These are phyloP conservation scores for Sorex araneus DNA, from an alignment of 2,113 vertebrate species.

Conservation along the genomic window DNA sequence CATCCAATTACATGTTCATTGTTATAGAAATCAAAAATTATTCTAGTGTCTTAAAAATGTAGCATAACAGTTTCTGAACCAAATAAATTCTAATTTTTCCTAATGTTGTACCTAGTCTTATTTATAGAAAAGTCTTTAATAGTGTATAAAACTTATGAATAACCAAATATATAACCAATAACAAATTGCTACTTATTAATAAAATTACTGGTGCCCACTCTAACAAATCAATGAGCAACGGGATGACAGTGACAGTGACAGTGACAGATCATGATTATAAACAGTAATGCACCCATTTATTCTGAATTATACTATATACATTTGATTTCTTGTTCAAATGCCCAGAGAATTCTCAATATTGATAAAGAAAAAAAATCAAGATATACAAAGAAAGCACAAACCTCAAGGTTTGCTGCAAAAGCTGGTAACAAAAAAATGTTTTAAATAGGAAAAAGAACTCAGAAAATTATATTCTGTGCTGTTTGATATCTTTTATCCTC, in stretches of 20 bases:
- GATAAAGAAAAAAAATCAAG: background rate
- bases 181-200: constrained; percentile 28
- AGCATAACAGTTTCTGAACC: background rate
- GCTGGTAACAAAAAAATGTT: constrained; percentile 23
- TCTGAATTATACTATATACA: background rate
- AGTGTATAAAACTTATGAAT: background rate
- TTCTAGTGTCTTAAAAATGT: constrained; percentile 35
- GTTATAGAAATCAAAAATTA: constrained; percentile 2
- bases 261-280: too few species aligned
- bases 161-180: constrained; percentile 36
- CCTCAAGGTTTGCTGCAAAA: background rate
- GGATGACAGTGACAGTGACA: too few species aligned
- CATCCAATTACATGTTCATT: background rate
- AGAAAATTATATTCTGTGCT: background rate
- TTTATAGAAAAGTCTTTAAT: background rate
- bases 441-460: background rate
- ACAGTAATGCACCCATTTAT: constrained; percentile 14
- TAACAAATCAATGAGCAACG: too few species aligned
- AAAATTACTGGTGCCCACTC: too few species aligned
- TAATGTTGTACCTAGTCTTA: background rate
- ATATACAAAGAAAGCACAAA: constrained; percentile 18
- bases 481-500: background rate
- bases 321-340: constrained; percentile 44
- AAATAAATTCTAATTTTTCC: constrained; percentile 21
- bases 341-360: too few species aligned